These are phyloP conservation scores for Ormia ochracea DNA, from an alignment of 2,888 invertebrate genomes.

Conservation along the genomic window DNA sequence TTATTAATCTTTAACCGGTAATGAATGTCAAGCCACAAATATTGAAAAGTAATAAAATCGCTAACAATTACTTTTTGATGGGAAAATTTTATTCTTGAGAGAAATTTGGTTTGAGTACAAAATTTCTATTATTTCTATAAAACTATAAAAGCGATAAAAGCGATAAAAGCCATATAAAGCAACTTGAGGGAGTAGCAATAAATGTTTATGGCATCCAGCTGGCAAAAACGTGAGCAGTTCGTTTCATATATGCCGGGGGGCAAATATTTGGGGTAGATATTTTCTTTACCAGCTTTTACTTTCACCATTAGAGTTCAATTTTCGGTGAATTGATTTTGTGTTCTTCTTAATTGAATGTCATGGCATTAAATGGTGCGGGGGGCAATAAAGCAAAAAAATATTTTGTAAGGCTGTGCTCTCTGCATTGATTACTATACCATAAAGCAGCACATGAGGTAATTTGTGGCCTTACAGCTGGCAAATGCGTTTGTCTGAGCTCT, in stretches of 20 bases:
- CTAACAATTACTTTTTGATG: not conserved
- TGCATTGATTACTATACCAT: too few species aligned
- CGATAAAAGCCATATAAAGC: not conserved
- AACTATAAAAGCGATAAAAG: too few species aligned
- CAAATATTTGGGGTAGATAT: not conserved
- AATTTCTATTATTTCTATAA: too few species aligned
- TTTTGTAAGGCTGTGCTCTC: too few species aligned
- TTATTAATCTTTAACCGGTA: slow-evolving; percentile 24
- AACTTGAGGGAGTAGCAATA: not conserved
- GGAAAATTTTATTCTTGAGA: not conserved
- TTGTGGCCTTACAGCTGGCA: too few species aligned
- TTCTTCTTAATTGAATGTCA: too few species aligned
- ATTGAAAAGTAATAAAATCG: slow-evolving; percentile 4
- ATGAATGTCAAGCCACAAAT: not conserved
- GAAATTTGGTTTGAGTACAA: not conserved
- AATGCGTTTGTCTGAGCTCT: too few species aligned
- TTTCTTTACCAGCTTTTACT: not conserved
- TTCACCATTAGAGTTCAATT: not conserved
- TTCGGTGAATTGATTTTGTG: too few species aligned
- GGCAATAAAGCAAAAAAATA: too few species aligned
- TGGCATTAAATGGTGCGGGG: too few species aligned
- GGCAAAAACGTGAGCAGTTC: not conserved
- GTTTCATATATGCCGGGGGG: not conserved
- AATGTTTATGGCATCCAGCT: not conserved
- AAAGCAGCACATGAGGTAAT: too few species aligned